These are phyloP conservation scores for Cyprinodon variegatus DNA, from an alignment of 2,113 vertebrate species.

Conservation along the genomic window DNA sequence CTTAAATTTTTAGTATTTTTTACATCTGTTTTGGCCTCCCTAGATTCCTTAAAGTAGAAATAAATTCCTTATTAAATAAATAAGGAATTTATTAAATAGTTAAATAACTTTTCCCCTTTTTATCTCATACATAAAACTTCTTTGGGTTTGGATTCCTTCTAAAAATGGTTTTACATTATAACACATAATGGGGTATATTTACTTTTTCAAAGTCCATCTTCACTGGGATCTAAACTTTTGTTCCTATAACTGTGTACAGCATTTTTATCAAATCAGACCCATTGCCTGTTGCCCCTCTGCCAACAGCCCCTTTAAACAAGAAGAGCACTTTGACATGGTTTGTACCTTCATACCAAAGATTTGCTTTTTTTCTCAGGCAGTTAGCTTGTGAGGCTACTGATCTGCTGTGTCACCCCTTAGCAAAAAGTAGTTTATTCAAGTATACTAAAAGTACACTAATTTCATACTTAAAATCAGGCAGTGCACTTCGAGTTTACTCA, in stretches of 20 bases:
- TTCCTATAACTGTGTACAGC: not conserved
- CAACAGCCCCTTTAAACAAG: not conserved
- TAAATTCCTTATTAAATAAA: too few species aligned
- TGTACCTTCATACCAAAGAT: not conserved
- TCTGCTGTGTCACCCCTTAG: not conserved
- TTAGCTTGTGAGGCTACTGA: not conserved
- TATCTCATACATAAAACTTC: too few species aligned
- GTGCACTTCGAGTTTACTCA: not conserved
- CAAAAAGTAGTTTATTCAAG: not conserved
- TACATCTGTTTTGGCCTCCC: too few species aligned
- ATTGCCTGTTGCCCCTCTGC: not conserved
- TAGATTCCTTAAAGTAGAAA: too few species aligned
- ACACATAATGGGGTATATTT: not conserved
- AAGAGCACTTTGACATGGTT: not conserved
- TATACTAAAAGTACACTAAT: too few species aligned
- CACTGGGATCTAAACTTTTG: not conserved
- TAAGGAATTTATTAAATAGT: too few species aligned
- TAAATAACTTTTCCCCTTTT: too few species aligned
- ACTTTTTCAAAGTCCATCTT: not conserved
- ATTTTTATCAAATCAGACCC: not conserved
- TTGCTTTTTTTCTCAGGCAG: conserved; percentile 13
- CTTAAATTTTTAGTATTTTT: too few species aligned
- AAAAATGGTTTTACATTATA: not conserved
- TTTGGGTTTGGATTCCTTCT: too few species aligned
- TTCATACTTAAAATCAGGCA: too few species aligned